A percentile compares a stretch with the other conserved stretches of the same genome.
phyloP scores from a whole-genome alignment of 2,888 invertebrate species.

The Dicyrtomina minuta region DNA sequence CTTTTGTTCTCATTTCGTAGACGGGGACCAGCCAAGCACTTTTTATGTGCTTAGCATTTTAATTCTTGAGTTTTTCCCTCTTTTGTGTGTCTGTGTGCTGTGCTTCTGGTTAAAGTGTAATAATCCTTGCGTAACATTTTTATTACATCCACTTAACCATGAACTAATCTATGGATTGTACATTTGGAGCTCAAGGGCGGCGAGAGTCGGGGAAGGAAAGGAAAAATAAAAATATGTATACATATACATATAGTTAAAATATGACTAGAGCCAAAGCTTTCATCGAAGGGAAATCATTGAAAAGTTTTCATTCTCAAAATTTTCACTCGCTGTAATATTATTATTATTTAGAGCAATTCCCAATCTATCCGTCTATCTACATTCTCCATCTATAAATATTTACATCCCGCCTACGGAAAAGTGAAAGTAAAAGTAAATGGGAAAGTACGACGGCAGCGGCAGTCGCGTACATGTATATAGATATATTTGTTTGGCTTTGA shows the following conservation, averaged over 20 bases:
- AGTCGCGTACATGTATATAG: no score
- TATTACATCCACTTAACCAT: constrained; percentile 19
- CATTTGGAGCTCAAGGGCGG: neutral
- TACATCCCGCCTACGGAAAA: no score
- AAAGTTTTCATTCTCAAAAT: constrained; percentile 7
- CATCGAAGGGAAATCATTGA: constrained; percentile 2
- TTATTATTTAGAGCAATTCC: no score
- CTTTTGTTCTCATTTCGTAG: constrained; percentile 7
- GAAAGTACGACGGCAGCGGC: no score
- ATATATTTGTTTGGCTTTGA: no score
- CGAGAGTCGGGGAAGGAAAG: neutral
- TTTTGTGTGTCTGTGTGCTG: no score
- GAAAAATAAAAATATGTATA: neutral
- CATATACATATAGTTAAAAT: neutral
- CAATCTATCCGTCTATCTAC: no score
- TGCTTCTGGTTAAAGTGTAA: constrained; percentile 13
- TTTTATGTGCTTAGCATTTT: constrained; percentile 26
- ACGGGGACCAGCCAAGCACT: constrained; percentile 19
- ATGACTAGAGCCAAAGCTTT: neutral
- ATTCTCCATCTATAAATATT: no score
- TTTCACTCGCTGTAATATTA: no score
- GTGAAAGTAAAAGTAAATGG: no score
- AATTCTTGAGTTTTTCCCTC: constrained; percentile 20
- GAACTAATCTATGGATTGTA: no score
- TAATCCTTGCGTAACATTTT: constrained; percentile 23